Evolutionary conservation across 1,140 invertebrate genomes (phyloP), one percentile per base, ranked within the genome.

Genomic region (Micrasema longulum): DNA sequence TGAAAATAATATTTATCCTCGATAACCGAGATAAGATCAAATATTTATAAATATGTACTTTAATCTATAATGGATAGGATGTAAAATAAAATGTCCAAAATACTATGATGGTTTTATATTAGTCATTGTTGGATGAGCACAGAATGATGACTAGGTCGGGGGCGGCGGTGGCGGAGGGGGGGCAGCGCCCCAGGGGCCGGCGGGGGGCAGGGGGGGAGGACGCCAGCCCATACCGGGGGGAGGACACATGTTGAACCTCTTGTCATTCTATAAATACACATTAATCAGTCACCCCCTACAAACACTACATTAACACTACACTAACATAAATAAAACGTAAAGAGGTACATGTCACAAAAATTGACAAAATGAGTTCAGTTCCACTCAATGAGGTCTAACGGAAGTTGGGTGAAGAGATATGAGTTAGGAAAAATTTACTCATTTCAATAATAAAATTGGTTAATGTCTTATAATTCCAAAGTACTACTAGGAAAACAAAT

Each of bases 31-130:
- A 9, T 16, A 36, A 36, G 14, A 36, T 60, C 26, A 14, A 36
- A 60, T 60, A 20, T 60, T 60, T 60, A 75, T 68, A 71, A 47
- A 55, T 73, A n/a, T 22, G 22, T 73, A 70, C 48, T 74, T 20
- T 60, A 38, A n/a, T 60, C 38, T 60, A 75, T 68, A 71, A 47
- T 45, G 66, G 14, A 35, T 73, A 69, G 66, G 52, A 43, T 69
- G 66, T 57, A 69, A 69, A 55, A 69, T 69, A 69, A 69, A 69
- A 57, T 26, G n/a, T 43, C 12, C 22, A 16, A 12, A 26, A 66
- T 35, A 48, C n/a, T 23, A 1, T 36, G 23, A 26, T 45, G n/a
- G 16, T 23, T 31, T 48, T 66, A 12, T 50, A 35, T 66, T 66
- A 1, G 14, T 45, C 16, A n/a, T n/a, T 7, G 26, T 62, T 62